Evolutionary conservation across 1,140 invertebrate species (phyloP), one percentile per base, ranked within the genome.

Genomic region (Drosophila pseudoobscura): DNA sequence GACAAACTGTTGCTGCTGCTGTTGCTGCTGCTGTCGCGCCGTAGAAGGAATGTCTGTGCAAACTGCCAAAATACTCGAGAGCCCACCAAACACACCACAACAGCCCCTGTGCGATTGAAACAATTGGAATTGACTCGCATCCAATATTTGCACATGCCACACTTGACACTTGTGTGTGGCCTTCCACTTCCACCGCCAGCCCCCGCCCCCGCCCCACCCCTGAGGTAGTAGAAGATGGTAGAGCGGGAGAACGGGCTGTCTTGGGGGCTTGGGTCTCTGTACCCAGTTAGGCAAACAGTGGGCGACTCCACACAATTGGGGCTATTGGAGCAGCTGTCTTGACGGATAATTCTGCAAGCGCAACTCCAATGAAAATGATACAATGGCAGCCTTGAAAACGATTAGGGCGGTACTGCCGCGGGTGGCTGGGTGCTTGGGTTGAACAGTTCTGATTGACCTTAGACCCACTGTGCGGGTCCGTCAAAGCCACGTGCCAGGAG

Each of bases 121-220:
- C 63, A 54, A 59, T 49, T 61, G 44, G 51, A 43, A 26, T 62
- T 52, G 49, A 61, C 61, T 68, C 60, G 78, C 57, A 59, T 50
- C 55, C 46, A 84, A 84, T 85, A 84, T 85, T 84, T 84, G 76
- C 66, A 50, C 41, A 59, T 49, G 17, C 59, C 11, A 43, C 41
- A 65, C 56, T 39, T 13, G 35, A 39, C 35, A 66, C 56, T 59
- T 66, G 64, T 61, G 49, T 46, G 49, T 53, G 55, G 22, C 29
- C 11, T 63, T 47, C 46, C 41, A 49, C 11, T 63, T 41, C 46
- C 41, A 49, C 46, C 1, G 7, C 22, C 15, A 20, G 56, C 26
- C 9, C 4, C 8, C 8, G 20, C 31, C 2, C 8, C 29, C 8
- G 20, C 31, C 2, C 8, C 29, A 9, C 29, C 7, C 29, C 1